Evolutionary conservation across 2,888 invertebrate genomes (phyloP), one percentile per base, ranked within the genome.

Genomic region (Athalia rosae): DNA sequence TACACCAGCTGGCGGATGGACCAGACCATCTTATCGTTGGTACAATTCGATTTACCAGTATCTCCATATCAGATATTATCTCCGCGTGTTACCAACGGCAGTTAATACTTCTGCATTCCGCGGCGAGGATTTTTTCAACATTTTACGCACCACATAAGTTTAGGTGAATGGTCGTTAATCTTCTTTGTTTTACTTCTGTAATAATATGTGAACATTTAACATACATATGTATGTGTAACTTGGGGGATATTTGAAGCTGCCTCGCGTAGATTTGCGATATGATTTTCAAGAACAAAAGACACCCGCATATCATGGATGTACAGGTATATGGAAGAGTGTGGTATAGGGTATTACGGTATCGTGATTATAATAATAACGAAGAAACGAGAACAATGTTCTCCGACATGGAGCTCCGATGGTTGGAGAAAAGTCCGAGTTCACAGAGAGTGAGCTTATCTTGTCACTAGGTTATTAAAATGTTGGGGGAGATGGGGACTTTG

Each of bases 21-120:
- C n/a, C 53, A 7, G 53, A 11, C 15, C 48, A 69, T 45, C 43
- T 56, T 45, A 58, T 58, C 15, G 13, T 45, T 43, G 43, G n/a
- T 45, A 58, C 45, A 50, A 41, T 41, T 15, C 4, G 41, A 53
- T 9, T 9, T 69, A 69, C 53, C 11, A 48, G 66, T n/a, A 47
- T 66, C 66, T 66, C 48, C 13, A 47, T 47, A 64, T 8, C 48
- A 11, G 53, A 56, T 69, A 41, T 6, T 69, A 56, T 69, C 43
- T n/a, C 5, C 11, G 6, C 41, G 28, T 28, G 28, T 28, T 28
- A 28, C 28, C 28, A 28, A 28, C 2, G 1, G 28, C 2, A 28
- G 28, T 28, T 28, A 28, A 28, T 28, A 28, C 28, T 28, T 28
- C 28, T 28, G 28, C 28, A 0, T 28, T 28, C 2, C 28, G 28